Percentiles rank a stretch among this genome's conserved stretches.
Conservation (phyloP, 1,140 invertebrate genomes). For the Marisa cornuarietis region DNA sequence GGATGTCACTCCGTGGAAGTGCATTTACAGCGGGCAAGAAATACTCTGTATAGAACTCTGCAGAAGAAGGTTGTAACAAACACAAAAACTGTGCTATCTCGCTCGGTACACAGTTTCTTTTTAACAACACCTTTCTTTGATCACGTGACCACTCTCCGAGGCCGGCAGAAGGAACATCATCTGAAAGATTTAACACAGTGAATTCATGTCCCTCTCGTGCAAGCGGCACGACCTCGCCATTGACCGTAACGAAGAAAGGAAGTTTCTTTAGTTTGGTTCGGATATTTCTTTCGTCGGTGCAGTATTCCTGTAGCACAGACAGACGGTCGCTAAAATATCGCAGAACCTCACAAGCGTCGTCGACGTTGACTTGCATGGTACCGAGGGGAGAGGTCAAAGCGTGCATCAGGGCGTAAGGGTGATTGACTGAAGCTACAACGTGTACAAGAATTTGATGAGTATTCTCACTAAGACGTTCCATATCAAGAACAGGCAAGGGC, state of each 20-base stretch:
- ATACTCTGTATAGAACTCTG: neutral
- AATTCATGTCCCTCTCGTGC: neutral
- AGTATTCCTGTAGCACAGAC: neutral
- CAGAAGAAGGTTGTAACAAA: neutral
- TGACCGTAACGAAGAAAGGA: conserved; percentile 7
- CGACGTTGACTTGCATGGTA: neutral
- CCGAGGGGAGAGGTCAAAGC: neutral
- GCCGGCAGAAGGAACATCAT: neutral
- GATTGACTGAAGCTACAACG: conserved; percentile 4
- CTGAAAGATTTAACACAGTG: neutral
- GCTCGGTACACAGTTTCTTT: neutral
- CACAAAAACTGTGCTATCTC: neutral
- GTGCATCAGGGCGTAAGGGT: conserved; percentile 6
- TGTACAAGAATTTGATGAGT: neutral
- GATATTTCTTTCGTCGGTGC: neutral
- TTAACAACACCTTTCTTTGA: neutral
- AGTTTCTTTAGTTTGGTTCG: neutral
- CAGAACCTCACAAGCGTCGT: neutral
- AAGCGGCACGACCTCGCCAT: neutral
- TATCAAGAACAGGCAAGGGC: neutral
- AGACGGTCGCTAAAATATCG: conserved; percentile 6
- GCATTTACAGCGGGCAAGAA: neutral
- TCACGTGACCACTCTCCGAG: neutral
- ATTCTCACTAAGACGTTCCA: neutral
- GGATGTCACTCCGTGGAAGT: neutral